Percentiles rank a stretch among this genome's conserved stretches.
Evolutionary conservation across 2,888 invertebrate species (phyloP).

Genomic region (Syritta pipiens): DNA sequence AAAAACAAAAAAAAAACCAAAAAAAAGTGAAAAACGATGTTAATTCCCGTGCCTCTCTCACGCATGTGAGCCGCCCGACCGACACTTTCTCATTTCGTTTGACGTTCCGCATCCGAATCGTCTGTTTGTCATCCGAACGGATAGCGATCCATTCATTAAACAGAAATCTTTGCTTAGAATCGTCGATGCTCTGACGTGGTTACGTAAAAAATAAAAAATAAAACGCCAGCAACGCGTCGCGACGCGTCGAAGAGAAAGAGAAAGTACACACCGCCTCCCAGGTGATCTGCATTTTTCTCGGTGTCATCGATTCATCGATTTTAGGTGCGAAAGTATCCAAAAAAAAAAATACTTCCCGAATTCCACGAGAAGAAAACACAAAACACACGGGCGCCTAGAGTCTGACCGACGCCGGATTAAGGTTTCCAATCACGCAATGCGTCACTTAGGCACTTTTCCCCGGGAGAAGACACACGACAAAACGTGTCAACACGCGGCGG

Average conservation of each 20-base stretch:
- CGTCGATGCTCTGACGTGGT: conserved; percentile 16
- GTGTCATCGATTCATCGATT: conserved; percentile 53
- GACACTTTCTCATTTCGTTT: conserved; percentile 39
- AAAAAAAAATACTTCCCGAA: conserved; percentile 65
- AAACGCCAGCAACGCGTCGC: not conserved
- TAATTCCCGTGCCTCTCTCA: conserved; percentile 6
- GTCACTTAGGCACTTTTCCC: conserved; percentile 63
- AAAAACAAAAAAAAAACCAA: no score
- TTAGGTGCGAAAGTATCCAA: conserved; percentile 68
- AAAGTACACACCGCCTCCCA: conserved; percentile 48
- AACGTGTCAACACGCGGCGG: conserved; percentile 55
- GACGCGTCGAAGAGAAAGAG: conserved; percentile 31
- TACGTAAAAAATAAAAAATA: conserved; percentile 32
- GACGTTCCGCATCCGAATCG: conserved; percentile 8
- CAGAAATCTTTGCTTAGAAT: conserved; percentile 47
- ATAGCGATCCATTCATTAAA: conserved; percentile 9
- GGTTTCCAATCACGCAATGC: conserved; percentile 66
- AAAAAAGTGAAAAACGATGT: conserved; percentile 21
- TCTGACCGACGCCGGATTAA: conserved; percentile 37
- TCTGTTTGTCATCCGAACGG: conserved; percentile 1
- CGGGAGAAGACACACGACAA: conserved; percentile 37
- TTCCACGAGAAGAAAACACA: conserved; percentile 64
- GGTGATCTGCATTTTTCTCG: conserved; percentile 46
- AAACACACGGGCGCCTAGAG: conserved; percentile 22
- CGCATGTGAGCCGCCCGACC: conserved; percentile 16